A percentile compares a stretch with the other conserved stretches of the same genome.
Conservation (phyloP, 2,888 invertebrate genomes). For the Abscondita cerata region DNA sequence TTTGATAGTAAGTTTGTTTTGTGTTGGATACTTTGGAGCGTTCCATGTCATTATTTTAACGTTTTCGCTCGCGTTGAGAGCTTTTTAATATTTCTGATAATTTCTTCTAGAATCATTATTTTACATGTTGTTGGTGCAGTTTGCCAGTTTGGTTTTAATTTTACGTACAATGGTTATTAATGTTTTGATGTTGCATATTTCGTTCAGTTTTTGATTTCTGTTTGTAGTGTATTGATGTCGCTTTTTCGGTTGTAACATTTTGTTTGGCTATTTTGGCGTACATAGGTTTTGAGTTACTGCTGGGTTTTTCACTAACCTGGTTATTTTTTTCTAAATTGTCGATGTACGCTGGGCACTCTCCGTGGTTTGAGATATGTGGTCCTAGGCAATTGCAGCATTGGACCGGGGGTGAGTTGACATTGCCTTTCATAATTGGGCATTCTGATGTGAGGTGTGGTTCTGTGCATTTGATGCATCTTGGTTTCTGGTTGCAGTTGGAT, state of each 20-base stretch:
- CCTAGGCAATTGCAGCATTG: conserved; percentile 42
- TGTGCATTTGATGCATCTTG: conserved; percentile 44
- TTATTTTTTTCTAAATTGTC: conserved; percentile 20
- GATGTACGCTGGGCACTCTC: conserved; percentile 34
- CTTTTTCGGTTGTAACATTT: background rate
- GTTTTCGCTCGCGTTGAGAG: background rate
- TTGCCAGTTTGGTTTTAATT: background rate
- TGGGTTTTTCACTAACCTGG: background rate
- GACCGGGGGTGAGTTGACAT: conserved; percentile 23
- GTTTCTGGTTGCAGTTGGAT: conserved; percentile 38
- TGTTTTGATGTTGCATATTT: background rate
- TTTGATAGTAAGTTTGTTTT: background rate
- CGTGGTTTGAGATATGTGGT: conserved; percentile 44
- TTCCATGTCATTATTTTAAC: background rate
- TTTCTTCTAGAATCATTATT: background rate
- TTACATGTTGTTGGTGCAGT: background rate
- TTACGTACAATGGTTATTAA: background rate
- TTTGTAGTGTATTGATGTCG: background rate
- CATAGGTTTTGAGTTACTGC: too few species aligned
- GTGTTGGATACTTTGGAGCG: too few species aligned
- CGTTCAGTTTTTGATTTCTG: background rate
- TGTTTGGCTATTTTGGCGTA: background rate
- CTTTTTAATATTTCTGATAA: background rate
- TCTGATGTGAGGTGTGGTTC: conserved; percentile 38
- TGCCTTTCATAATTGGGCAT: conserved; percentile 34